These are phyloP conservation scores for Coronaproctus castanopsis DNA, from an alignment of 2,888 invertebrate genomes.

Conservation along the genomic window DNA sequence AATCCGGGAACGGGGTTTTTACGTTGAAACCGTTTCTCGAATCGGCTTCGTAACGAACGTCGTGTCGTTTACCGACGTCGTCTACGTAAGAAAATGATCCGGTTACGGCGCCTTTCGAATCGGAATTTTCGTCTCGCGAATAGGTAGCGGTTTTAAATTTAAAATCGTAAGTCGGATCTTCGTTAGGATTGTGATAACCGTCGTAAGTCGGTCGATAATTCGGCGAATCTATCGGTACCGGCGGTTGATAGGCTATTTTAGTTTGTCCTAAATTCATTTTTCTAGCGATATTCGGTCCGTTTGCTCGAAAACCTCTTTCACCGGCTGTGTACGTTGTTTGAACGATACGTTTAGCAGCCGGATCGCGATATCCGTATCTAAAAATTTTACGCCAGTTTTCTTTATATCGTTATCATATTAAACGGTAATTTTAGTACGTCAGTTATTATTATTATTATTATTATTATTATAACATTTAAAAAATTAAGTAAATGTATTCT, in stretches of 20 bases:
- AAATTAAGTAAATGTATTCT: not conserved
- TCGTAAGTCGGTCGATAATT: conserved; percentile 37
- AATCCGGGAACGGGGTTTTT: conserved; percentile 44
- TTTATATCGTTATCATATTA: not conserved
- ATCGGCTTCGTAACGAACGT: conserved; percentile 54
- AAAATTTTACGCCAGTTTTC: no score
- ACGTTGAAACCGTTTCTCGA: conserved; percentile 56
- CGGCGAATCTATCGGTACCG: conserved; percentile 22
- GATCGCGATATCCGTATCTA: conserved; percentile 40
- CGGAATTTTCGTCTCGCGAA: conserved; percentile 43
- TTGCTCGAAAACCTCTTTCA: conserved; percentile 53
- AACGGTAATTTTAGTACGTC: not conserved
- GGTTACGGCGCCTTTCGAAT: conserved; percentile 38
- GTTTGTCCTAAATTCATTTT: conserved; percentile 47
- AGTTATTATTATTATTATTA: not conserved
- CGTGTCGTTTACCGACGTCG: conserved; percentile 49
- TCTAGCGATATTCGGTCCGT: conserved; percentile 51
- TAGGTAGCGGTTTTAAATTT: conserved; percentile 45
- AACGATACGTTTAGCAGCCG: conserved; percentile 45
- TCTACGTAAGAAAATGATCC: conserved; percentile 49
- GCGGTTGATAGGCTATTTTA: conserved; percentile 23
- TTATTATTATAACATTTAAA: not conserved
- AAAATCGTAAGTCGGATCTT: conserved; percentile 54
- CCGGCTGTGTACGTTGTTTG: conserved; percentile 55
- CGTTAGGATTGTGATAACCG: conserved; percentile 51